Evolutionary conservation across 1,140 invertebrate species (phyloP), one percentile per base, ranked within the genome.

Genomic region (Linepithema humile): DNA sequence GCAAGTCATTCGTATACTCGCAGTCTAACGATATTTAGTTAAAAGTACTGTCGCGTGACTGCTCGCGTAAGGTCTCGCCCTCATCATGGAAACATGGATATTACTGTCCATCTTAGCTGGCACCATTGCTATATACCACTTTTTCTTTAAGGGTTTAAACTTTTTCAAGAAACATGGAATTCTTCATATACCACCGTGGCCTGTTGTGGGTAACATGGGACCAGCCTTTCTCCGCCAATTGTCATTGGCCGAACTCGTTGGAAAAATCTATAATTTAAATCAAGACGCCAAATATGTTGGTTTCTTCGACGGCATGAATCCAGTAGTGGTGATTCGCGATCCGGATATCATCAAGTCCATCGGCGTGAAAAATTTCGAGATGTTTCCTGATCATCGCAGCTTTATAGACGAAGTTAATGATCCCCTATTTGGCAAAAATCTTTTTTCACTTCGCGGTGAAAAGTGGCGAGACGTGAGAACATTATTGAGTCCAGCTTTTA

Each of bases 251-350:
- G 15, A 74, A 26, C 0, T 0, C 45, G 0, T 82, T 0, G 3
- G 72, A 0, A 45, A 48, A 1, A 3, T 12, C 1, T 91, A 91
- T 55, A 15, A 85, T 9, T 0, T 65, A 0, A 40, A 83, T 23
- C 50, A 50, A 0, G 23, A 91, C 1, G 84, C 84, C 0, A 91
- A 88, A 48, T 92, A 92, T 40, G 75, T 93, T 20, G 91, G 90
- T 0, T 77, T 87, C 23, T 91, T 75, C 53, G 90, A 90, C 26
- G 69, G 91, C 7, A 55, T 43, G 38, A 72, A 85, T 50, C 93
- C 94, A 0, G 0, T 90, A 0, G 69, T 94, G n/a, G 9, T 95
- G 0, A 55, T 95, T 0, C 87, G 91, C 0, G 93, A 95, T 80
- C 82, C 84, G 0, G 93, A 94, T 17, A 83, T 95, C 6, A 91